phyloP scores from a whole-genome alignment of 2,888 invertebrate species.

The Pollenia angustigena region DNA sequence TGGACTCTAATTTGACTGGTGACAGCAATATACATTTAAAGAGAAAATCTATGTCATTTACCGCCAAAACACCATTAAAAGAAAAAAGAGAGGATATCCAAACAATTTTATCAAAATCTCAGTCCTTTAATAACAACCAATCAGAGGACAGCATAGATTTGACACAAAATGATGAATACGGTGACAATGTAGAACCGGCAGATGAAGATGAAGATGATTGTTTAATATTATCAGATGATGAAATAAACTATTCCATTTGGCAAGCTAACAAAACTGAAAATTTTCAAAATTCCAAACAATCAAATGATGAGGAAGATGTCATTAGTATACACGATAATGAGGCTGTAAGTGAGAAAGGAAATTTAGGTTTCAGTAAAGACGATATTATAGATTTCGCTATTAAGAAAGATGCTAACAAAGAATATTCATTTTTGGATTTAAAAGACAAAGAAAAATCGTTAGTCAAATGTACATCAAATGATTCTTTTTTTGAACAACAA shows the following conservation, averaged over 20 bases:
- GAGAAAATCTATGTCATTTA: slow-evolving; percentile 56
- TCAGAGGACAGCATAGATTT: slow-evolving; percentile 77
- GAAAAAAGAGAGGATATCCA: not conserved
- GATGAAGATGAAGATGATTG: slow-evolving; percentile 81
- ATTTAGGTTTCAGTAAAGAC: not conserved
- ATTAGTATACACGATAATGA: slow-evolving; percentile 12
- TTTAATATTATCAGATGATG: slow-evolving; percentile 85
- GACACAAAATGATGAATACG: slow-evolving; percentile 74
- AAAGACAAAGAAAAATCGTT: not conserved
- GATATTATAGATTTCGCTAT: not conserved
- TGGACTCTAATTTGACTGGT: slow-evolving; percentile 35
- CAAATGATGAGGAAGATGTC: slow-evolving; percentile 24
- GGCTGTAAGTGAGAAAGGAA: not conserved
- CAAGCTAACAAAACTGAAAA: slow-evolving; percentile 76
- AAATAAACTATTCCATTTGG: slow-evolving; percentile 87
- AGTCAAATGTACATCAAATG: not conserved
- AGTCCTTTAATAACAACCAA: slow-evolving; percentile 43
- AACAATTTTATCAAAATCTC: slow-evolving; percentile 35
- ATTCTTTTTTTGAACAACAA: slow-evolving; percentile 15
- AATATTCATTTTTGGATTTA: slow-evolving; percentile 14
- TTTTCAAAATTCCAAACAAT: slow-evolving; percentile 19
- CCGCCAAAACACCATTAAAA: slow-evolving; percentile 32
- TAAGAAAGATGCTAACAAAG: not conserved
- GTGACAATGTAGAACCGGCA: slow-evolving; percentile 56
- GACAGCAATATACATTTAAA: slow-evolving; percentile 13